Base-by-base conservation (phyloP, 2,797 vertebrate genomes). In the Tragopan temminckii region DNA sequence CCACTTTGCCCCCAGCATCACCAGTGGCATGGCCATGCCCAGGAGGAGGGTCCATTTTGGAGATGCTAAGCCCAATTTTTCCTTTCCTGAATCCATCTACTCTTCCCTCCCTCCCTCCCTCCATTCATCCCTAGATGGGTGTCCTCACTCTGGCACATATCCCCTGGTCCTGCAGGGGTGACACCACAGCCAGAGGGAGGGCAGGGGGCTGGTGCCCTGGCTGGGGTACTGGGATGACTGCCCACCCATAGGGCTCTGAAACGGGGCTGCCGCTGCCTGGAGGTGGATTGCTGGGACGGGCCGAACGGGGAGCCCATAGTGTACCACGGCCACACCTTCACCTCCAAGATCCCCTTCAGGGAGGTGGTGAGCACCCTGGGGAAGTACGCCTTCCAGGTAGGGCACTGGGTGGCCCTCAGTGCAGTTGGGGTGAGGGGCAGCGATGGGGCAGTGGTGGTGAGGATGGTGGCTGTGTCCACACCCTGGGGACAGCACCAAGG, bases 201-300 rank as follows among this genome's bases (percentile, higher is more conserved):
- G 61, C 57, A 83, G 43, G 43, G 57, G 27, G 5, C 69, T 62
- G 76, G 58, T 85, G 38, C 29, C 40, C 61, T 90, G 57, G 36
- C 40, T 1, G 2, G 58, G 48, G 76, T 78, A 59, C 85, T 50
- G 80, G 31, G 69, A 31, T 92, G 81, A 93, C 69, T 35, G 59
- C 57, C 25, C 53, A 46, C 50, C 61, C 42, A 7, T 70, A 99
- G 99, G 97, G 99, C 99, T 74, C 97, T 99, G 94, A 99, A 99
- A 95, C 97, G 98, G 76, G 98, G 99, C 68, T 99, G 99, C 71
- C 98, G 99, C 24, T 99, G 99, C 74, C 98, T 99, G 29, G 99
- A 99, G 95, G 98, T 99, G 94, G 99, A 99, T 97, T 98, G 98
- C 97, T 99, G 99, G 99, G 99, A 99, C 3, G 99, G 99, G 66